phyloP scores from a whole-genome alignment of 2,113 vertebrate species.

The Neodon shergylaensis region DNA sequence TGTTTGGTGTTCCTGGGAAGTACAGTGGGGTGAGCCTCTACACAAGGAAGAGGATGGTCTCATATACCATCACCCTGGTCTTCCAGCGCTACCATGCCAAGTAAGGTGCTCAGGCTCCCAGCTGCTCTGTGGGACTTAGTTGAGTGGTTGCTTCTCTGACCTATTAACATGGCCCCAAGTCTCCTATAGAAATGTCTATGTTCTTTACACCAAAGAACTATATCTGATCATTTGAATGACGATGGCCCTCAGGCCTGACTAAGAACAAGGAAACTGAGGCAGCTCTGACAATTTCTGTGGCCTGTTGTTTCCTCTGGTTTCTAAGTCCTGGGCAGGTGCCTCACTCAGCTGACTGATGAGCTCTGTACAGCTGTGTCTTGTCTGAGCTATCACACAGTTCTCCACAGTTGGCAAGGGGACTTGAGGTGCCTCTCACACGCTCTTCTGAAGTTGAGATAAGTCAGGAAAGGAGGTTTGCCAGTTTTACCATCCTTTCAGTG shows the following conservation, averaged over 20 bases:
- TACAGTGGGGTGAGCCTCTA: conserved; percentile 94
- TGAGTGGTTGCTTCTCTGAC: not conserved
- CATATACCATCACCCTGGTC: conserved; percentile 93
- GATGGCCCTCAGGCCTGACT: not conserved
- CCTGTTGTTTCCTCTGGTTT: not conserved
- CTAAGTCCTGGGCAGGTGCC: not conserved
- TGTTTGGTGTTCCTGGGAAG: conserved; percentile 95
- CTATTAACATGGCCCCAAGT: not conserved
- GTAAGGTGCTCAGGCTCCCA: conserved; percentile 79
- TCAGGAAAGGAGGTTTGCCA: not conserved
- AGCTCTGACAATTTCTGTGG: not conserved
- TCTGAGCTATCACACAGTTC: not conserved
- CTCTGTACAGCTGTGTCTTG: not conserved
- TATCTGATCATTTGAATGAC: not conserved
- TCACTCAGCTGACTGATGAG: not conserved
- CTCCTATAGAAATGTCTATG: not conserved
- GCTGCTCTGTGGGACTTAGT: not conserved
- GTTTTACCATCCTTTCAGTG: not conserved
- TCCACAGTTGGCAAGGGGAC: accelerated
- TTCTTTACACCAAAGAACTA: not conserved
- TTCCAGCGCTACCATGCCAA: conserved; percentile 92
- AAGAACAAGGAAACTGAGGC: not conserved
- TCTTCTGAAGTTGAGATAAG: not conserved
- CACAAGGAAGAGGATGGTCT: conserved; percentile 91
- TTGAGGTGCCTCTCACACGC: accelerated